Evolutionary conservation across 2,113 vertebrate genomes (phyloP).

Genomic region (Nymphicus hollandicus): DNA sequence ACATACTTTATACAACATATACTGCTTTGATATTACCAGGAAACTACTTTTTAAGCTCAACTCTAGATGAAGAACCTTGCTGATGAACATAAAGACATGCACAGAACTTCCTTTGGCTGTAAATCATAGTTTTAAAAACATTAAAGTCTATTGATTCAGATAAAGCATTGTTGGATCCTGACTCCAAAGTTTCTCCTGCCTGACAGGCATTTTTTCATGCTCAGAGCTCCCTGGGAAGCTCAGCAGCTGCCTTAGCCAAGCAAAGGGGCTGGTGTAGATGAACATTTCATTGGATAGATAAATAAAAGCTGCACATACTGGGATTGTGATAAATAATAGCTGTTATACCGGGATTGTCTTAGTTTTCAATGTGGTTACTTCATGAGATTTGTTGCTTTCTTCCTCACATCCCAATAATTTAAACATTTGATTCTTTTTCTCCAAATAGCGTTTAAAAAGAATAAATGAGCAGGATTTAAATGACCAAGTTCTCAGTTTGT

Average conservation of each 20-base stretch:
- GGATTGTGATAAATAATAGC: neutral
- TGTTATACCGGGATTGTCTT: rapidly evolving
- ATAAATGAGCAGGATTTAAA: neutral
- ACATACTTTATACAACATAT: rapidly evolving
- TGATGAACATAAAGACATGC: neutral
- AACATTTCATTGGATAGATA: neutral
- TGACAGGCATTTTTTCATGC: rapidly evolving
- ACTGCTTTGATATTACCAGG: neutral
- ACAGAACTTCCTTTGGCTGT: neutral
- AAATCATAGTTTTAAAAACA: neutral
- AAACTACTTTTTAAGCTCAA: neutral
- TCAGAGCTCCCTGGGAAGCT: neutral
- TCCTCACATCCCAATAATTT: neutral
- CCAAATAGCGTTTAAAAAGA: neutral
- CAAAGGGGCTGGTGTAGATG: rapidly evolving
- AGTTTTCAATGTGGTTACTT: neutral
- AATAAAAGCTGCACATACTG: neutral
- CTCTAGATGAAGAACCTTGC: neutral
- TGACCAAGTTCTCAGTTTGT: neutral
- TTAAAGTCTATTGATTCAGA: rapidly evolving
- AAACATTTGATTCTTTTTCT: neutral
- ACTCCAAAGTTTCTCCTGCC: too few relatives aligned
- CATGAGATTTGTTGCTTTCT: neutral
- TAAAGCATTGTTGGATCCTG: rapidly evolving
- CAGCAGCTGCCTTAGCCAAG: neutral